Evolutionary conservation across 2,113 vertebrate species (phyloP), one percentile per base, ranked within the genome.

Genomic region (Melospiza georgiana): DNA sequence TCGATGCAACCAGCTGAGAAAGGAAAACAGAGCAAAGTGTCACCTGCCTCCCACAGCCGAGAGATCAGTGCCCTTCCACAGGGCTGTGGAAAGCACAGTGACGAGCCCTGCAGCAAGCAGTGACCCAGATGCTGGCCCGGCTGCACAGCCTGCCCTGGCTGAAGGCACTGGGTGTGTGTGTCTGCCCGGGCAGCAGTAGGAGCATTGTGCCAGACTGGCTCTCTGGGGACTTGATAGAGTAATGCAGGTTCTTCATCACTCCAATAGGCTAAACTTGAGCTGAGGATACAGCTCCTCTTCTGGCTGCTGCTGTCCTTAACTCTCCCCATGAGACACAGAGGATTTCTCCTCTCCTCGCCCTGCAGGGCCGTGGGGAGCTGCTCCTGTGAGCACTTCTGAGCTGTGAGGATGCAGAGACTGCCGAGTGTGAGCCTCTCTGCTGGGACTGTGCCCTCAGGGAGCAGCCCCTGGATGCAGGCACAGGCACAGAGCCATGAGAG

Each of bases 1-100:
- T 99, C 46, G 99, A 99, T 54, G 99, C 99, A 96, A 99, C 99
- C 94, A 99, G 98, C 99, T 99, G 98, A 58, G 90, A 87, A 87
- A 62, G 94, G 72, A 97, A 95, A 95, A 96, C 73, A 96, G 90
- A 93, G 80, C 72, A 85, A 92, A 82, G 37, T 65, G 59, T 93
- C 78, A 96, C 28, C 72, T 81, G 86, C 65, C 55, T 67, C 61
- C 39, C 76, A 91, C 80, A 63, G 57, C 41, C 33, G 25, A 63
- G 35, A 1, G 1, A 35, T 79, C 12, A 2, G 9, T 16, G 79
- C 43, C 78, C 59, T 83, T 82, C 44, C 80, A 58, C 78, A 17
- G 46, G 31, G 72, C 66, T 73, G 46, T 5, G 2, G n/a, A 74
- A 79, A 52, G 21, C 86, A 49, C 35, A 52, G 71, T 77, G 8